phyloP scores from a whole-genome alignment of 1,140 invertebrate genomes.

The Microplitis mediator region DNA sequence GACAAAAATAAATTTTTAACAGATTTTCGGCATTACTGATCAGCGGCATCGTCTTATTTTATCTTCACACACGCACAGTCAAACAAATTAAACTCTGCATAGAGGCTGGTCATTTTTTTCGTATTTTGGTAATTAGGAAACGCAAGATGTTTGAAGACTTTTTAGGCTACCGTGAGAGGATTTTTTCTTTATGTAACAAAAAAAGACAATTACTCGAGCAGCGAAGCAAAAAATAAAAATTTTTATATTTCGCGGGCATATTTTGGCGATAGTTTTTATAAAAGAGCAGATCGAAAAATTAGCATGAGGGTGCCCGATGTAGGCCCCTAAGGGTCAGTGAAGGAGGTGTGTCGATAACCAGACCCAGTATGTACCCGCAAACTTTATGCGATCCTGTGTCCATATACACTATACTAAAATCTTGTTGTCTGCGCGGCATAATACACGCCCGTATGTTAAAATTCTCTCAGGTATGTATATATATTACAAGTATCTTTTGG shows the following conservation, averaged over 20 bases:
- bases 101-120: neutral
- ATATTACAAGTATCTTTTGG: no score
- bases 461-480: neutral
- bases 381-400: neutral
- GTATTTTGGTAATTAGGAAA: neutral
- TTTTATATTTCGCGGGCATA: no score
- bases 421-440: neutral
- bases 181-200: neutral
- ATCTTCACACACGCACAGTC: neutral
- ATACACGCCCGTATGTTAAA: neutral
- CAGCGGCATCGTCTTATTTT: neutral
- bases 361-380: neutral
- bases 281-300: neutral
- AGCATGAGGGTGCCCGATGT: neutral
- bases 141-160: no score
- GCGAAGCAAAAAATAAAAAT: no score
- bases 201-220: neutral
- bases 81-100: neutral
- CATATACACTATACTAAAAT: neutral
- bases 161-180: no score
- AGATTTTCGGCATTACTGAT: constrained; percentile 31
- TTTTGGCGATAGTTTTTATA: neutral
- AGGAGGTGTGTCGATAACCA: constrained; percentile 10
- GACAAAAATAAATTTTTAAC: constrained; percentile 12
- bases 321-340: neutral